Percentiles rank a stretch among this genome's conserved stretches.
Evolutionary conservation across 2,888 invertebrate genomes (phyloP).

Genomic region (Chloroclystis v-ata): DNA sequence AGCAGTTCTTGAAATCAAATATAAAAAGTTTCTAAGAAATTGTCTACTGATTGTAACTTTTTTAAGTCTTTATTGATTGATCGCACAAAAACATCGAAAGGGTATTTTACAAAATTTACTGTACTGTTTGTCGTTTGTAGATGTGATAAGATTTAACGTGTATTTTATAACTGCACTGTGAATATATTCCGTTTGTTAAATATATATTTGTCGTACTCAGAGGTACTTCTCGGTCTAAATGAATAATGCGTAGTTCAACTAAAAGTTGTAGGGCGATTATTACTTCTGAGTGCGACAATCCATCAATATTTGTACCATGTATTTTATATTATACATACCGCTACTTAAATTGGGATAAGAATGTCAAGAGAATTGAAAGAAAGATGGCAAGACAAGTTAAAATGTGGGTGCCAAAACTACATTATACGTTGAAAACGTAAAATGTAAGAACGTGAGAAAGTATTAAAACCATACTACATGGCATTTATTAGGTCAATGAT

Average conservation of each 20-base stretch:
- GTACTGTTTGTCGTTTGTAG: constrained; percentile 14
- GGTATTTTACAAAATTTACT: constrained; percentile 24
- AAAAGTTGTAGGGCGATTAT: no score
- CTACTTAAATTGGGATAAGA: no score
- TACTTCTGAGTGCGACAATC: no score
- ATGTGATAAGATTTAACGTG: constrained; percentile 22
- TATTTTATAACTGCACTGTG: constrained; percentile 25
- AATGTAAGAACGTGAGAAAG: neutral
- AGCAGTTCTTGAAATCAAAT: no score
- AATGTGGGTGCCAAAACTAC: constrained; percentile 14
- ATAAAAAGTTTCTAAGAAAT: no score
- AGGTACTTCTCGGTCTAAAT: no score
- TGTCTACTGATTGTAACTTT: no score
- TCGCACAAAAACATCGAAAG: constrained; percentile 33
- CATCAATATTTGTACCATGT: no score
- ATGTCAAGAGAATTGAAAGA: no score
- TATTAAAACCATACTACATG: constrained; percentile 13
- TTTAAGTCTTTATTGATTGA: neutral
- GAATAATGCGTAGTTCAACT: no score
- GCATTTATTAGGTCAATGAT: constrained; percentile 15
- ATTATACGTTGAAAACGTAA: constrained; percentile 15
- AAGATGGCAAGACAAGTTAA: neutral
- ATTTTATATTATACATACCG: no score
- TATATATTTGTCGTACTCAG: neutral
- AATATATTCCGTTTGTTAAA: constrained; percentile 2